These are phyloP conservation scores for Blennius ocellaris DNA, from an alignment of 2,113 vertebrate species.

Conservation along the genomic window DNA sequence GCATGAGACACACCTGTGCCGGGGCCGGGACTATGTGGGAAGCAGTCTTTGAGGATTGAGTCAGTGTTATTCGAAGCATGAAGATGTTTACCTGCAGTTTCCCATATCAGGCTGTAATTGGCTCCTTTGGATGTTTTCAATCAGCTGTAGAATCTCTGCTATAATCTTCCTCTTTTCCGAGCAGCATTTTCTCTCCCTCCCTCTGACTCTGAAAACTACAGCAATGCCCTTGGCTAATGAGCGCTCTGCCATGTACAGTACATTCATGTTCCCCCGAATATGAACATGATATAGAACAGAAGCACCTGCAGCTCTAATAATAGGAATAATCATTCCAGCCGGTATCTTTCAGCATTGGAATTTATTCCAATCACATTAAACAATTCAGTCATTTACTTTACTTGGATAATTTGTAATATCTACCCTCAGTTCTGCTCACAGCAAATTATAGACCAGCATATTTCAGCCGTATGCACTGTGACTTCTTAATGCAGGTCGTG, in stretches of 20 bases:
- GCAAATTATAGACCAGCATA: background rate
- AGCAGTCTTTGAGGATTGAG: slow-evolving; percentile 9
- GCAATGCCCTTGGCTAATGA: slow-evolving; percentile 24
- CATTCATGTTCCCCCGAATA: slow-evolving; percentile 15
- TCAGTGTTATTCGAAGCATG: slow-evolving; percentile 51
- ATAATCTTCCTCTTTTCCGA: slow-evolving; percentile 29
- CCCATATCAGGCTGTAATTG: slow-evolving; percentile 55
- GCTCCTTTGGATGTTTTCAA: slow-evolving; percentile 58
- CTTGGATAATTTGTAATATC: background rate
- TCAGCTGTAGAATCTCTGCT: slow-evolving; percentile 31
- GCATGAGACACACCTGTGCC: slow-evolving; percentile 5
- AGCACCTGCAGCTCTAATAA: slow-evolving; percentile 21
- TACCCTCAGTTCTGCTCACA: background rate
- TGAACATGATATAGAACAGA: background rate
- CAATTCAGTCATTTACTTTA: background rate
- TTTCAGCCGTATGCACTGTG: background rate
- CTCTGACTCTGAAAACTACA: slow-evolving; percentile 22
- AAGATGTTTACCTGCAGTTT: slow-evolving; percentile 24
- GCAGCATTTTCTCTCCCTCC: slow-evolving; percentile 15
- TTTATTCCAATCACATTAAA: background rate
- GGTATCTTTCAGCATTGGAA: background rate
- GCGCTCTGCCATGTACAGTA: slow-evolving; percentile 7
- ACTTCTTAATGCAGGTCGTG: background rate
- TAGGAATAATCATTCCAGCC: background rate
- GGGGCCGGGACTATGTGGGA: background rate